A percentile compares a stretch with the other conserved stretches of the same genome.
phyloP scores from a whole-genome alignment of 2,797 vertebrate species.

The Tadarida brasiliensis region DNA sequence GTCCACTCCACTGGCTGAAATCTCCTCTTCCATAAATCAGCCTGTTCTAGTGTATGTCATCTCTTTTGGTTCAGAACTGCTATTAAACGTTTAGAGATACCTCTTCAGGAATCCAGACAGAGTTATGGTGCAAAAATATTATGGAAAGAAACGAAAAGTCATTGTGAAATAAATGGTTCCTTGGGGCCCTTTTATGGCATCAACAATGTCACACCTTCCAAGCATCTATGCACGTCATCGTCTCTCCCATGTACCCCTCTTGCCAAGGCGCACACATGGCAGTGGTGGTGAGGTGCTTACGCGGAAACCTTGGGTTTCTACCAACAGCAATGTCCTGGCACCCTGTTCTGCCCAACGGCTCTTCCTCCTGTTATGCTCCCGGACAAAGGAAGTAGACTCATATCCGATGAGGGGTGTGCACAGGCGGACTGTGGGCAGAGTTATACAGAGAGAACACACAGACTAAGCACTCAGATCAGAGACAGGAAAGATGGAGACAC shows the following conservation, averaged over 20 bases:
- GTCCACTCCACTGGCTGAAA: background rate
- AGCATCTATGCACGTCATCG: background rate
- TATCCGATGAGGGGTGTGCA: background rate
- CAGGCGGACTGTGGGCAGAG: background rate
- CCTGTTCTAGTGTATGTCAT: background rate
- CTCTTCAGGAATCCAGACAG: background rate
- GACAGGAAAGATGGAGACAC: background rate
- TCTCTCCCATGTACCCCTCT: background rate
- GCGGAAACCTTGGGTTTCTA: background rate
- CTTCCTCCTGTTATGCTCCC: background rate
- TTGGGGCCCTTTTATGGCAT: background rate
- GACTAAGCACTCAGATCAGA: background rate
- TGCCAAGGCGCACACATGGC: background rate
- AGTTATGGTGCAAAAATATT: background rate
- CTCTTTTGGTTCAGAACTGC: background rate
- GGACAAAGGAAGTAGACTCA: background rate
- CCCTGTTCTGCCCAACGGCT: background rate
- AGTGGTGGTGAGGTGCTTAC: background rate
- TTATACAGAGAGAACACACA: background rate
- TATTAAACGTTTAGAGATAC: background rate
- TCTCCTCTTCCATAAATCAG: background rate
- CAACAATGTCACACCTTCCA: background rate
- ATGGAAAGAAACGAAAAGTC: background rate
- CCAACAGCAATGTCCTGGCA: background rate
- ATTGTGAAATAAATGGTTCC: background rate